phyloP scores from a whole-genome alignment of 2,888 invertebrate genomes.

The Dimorphilus gyrociliatus region DNA sequence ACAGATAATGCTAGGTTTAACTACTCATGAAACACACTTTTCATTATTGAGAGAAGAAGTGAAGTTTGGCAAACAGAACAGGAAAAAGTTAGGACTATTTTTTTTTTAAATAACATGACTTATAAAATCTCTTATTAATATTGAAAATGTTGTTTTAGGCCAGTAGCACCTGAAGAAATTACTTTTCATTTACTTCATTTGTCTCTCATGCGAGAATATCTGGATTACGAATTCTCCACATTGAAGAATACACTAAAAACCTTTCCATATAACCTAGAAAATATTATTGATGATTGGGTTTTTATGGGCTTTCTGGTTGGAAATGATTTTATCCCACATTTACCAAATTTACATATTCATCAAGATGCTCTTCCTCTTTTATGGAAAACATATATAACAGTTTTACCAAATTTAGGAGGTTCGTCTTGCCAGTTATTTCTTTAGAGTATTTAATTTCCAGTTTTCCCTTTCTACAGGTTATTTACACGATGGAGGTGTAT shows the following conservation, averaged over 20 bases:
- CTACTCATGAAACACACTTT: conserved; percentile 88
- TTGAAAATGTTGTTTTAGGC: conserved; percentile 15
- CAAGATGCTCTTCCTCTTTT: conserved; percentile 71
- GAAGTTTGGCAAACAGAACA: conserved; percentile 32
- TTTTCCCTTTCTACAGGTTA: conserved; percentile 49
- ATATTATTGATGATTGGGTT: conserved; percentile 92
- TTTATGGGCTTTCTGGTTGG: conserved; percentile 91
- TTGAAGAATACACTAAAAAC: conserved; percentile 32
- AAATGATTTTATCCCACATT: conserved; percentile 84
- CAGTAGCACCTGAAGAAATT: conserved; percentile 65
- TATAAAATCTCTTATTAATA: neutral
- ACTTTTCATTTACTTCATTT: conserved; percentile 82
- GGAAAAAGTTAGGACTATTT: conserved; percentile 14
- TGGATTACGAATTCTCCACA: conserved; percentile 67
- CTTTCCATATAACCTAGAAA: conserved; percentile 68
- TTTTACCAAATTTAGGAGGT: conserved; percentile 72
- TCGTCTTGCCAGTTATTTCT: conserved; percentile 17
- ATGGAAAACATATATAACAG: conserved; percentile 68
- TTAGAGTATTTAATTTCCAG: neutral
- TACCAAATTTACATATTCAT: conserved; percentile 82
- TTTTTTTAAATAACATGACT: neutral
- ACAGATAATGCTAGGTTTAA: conserved; percentile 77
- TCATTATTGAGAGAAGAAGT: conserved; percentile 84
- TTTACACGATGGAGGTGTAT: conserved; percentile 55
- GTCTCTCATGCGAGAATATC: conserved; percentile 74